These are phyloP conservation scores for Eretmochelys imbricata DNA, from an alignment of 2,113 vertebrate genomes.

Conservation along the genomic window DNA sequence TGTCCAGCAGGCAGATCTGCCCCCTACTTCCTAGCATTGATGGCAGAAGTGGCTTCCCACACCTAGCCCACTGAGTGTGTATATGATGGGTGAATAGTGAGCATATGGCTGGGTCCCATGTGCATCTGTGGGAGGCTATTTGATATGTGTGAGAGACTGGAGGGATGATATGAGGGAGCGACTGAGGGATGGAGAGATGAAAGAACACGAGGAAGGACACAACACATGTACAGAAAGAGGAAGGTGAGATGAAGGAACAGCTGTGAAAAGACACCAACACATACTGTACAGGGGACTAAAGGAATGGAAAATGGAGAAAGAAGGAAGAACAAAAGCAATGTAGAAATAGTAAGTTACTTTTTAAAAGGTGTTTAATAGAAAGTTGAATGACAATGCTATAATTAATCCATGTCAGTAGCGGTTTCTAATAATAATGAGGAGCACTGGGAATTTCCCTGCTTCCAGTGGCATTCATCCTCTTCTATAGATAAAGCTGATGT, in stretches of 20 bases:
- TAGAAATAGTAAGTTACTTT: background rate
- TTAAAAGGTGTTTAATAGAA: background rate
- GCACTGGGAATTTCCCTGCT: background rate
- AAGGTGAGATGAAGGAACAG: background rate
- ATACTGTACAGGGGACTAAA: background rate
- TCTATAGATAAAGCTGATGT: background rate
- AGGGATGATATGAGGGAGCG: background rate
- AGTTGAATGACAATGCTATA: background rate
- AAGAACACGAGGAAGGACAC: background rate
- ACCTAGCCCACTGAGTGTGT: background rate
- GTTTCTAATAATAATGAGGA: background rate
- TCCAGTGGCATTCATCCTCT: background rate
- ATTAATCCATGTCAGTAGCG: background rate
- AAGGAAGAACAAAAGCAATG: background rate
- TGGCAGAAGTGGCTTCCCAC: background rate
- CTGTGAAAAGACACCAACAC: background rate
- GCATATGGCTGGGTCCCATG: background rate
- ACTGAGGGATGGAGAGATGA: background rate
- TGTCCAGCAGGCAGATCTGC: background rate
- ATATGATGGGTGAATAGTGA: fast-evolving
- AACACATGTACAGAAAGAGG: fast-evolving
- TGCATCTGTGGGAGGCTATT: background rate
- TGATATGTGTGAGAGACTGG: background rate
- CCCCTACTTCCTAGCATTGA: background rate
- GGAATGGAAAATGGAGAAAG: background rate